Evolutionary conservation across 2,888 invertebrate genomes (phyloP).

Genomic region (Ennomos quercinarius): DNA sequence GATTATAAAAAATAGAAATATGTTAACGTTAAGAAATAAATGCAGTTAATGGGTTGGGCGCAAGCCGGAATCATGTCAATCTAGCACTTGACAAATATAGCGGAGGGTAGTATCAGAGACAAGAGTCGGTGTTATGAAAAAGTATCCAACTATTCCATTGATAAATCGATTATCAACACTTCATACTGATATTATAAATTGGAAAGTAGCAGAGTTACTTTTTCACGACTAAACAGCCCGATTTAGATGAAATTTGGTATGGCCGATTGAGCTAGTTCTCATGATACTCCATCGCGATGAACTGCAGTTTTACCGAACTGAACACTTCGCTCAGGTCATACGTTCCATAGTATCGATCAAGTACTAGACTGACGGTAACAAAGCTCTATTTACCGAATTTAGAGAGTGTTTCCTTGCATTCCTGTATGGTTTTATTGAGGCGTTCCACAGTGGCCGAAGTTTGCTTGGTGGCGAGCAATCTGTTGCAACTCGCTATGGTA

Average conservation of each 20-base stretch:
- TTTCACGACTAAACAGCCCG: too few species aligned
- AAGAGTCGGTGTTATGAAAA: too few species aligned
- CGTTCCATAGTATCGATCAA: not conserved
- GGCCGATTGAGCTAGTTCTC: too few species aligned
- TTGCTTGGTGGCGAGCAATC: conserved; percentile 83
- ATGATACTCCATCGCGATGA: too few species aligned
- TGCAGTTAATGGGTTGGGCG: conserved; percentile 38
- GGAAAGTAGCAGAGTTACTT: too few species aligned
- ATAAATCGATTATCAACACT: too few species aligned
- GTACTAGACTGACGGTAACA: not conserved
- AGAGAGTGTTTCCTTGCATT: conserved; percentile 79
- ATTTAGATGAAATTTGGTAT: too few species aligned
- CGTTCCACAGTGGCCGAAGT: conserved; percentile 92
- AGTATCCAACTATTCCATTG: too few species aligned
- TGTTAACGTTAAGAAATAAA: conserved; percentile 42
- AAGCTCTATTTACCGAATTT: conserved; percentile 67
- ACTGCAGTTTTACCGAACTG: too few species aligned
- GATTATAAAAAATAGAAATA: conserved; percentile 35
- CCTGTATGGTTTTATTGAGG: conserved; percentile 88
- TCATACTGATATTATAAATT: too few species aligned
- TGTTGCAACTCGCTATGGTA: conserved; percentile 67
- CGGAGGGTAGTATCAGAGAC: too few species aligned
- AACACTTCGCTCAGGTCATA: too few species aligned
- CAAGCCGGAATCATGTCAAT: not conserved
- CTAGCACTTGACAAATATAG: not conserved